These are phyloP conservation scores for Sylvia atricapilla DNA, from an alignment of 2,113 vertebrate genomes.

Conservation along the genomic window DNA sequence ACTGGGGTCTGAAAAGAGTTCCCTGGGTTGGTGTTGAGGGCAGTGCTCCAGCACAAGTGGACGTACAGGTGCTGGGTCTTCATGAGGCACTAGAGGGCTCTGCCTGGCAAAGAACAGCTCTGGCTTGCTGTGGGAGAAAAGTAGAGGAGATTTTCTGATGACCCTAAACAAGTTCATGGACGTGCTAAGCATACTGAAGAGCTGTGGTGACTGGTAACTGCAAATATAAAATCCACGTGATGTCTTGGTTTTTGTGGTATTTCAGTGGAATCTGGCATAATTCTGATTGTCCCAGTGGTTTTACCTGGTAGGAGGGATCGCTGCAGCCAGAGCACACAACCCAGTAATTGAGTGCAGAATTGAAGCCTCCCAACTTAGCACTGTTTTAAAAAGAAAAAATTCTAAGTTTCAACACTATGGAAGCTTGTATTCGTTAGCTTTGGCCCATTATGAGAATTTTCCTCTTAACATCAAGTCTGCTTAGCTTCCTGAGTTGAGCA, in stretches of 20 bases:
- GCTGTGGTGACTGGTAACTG: background rate
- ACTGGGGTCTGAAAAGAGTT: background rate
- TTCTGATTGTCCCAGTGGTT: background rate
- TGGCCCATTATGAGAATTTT: background rate
- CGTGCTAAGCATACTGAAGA: accelerated
- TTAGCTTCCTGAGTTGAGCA: background rate
- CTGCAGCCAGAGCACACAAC: background rate
- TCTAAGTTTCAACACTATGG: background rate
- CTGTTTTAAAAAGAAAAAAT: background rate
- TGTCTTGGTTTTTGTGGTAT: background rate
- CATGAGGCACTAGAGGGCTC: conserved; percentile 36
- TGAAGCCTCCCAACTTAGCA: background rate
- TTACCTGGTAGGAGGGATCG: background rate
- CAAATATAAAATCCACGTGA: background rate
- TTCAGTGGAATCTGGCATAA: background rate
- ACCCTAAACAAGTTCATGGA: background rate
- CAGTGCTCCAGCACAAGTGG: background rate
- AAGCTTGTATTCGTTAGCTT: background rate
- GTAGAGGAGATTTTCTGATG: background rate
- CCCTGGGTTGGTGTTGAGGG: too few species aligned
- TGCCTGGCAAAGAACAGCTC: background rate
- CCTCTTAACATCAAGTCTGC: background rate
- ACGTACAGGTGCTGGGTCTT: background rate
- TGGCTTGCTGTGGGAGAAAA: background rate
- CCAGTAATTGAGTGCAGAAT: background rate